Evolutionary conservation across 2,888 invertebrate species (phyloP).

Genomic region (Stenodema calcarata): DNA sequence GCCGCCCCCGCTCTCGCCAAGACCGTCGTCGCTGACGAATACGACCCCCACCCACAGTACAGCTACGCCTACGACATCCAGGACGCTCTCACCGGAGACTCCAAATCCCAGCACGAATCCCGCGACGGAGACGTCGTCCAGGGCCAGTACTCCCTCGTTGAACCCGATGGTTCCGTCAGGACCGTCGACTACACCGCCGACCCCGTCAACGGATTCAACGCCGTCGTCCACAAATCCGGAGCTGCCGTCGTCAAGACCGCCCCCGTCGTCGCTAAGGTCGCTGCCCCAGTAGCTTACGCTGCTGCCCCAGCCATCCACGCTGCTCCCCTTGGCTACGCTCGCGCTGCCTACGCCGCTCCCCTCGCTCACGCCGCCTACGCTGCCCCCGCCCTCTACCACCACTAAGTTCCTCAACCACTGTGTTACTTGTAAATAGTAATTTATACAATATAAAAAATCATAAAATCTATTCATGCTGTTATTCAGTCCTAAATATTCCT

Average conservation of each 20-base stretch:
- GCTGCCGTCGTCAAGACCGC: slow-evolving; percentile 33
- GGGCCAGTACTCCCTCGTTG: slow-evolving; percentile 43
- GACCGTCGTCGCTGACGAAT: slow-evolving; percentile 38
- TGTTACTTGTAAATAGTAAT: not conserved
- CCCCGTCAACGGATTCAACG: slow-evolving; percentile 41
- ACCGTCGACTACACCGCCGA: slow-evolving; percentile 39
- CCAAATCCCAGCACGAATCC: slow-evolving; percentile 37
- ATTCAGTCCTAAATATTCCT: too few relatives aligned
- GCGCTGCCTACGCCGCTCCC: not conserved
- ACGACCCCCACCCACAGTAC: slow-evolving; percentile 45
- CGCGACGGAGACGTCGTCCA: slow-evolving; percentile 45
- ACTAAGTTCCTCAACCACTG: not conserved
- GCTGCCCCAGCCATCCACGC: not conserved
- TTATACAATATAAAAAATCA: not conserved
- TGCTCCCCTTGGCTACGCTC: slow-evolving; percentile 11
- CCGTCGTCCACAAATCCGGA: slow-evolving; percentile 39
- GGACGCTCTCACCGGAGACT: slow-evolving; percentile 49
- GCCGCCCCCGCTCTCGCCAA: slow-evolving; percentile 30
- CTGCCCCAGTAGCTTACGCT: slow-evolving; percentile 15
- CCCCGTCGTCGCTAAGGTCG: slow-evolving; percentile 43
- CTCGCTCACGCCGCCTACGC: slow-evolving; percentile 4
- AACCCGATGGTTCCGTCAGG: slow-evolving; percentile 41
- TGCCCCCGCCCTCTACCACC: slow-evolving; percentile 21
- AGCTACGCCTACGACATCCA: slow-evolving; percentile 52
- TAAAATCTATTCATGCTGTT: not conserved